Evolutionary conservation across 2,113 vertebrate genomes (phyloP), one percentile per base, ranked within the genome.

Genomic region (Tragulus kanchil): DNA sequence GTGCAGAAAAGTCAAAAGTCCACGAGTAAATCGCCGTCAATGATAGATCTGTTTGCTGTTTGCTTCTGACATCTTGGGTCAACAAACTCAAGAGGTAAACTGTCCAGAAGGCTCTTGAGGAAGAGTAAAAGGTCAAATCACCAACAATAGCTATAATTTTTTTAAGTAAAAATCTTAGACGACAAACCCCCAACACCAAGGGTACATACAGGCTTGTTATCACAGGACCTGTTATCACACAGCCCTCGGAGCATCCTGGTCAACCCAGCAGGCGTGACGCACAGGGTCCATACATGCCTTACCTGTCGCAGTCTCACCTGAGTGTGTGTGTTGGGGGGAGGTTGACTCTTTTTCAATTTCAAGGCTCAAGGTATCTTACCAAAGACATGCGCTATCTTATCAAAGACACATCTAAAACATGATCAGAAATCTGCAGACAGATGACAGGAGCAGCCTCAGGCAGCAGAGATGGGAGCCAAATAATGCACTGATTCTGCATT

Each of bases 261-360:
- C 14, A 26, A n/a, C 1, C 52, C 15, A 54, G 15, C 31, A n/a
- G 28, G 52, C 56, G 3, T 36, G 52, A 36, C 31, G 13, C 19
- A 4, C 42, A 0, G 5, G 11, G 31, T 9, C 9, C 14, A 13
- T 12, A 59, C 79, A 31, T 3, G 19, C 8, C 4, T 16, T 25
- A 16, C 2, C 45, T 90, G 5, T 59, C 45, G n/a, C 25, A 36
- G 0, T 17, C 61, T 82, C 10, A 26, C 79, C 25, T 17, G 12
- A 65, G n/a, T 23, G 10, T 21, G 23, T 23, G 11, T 77, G 23
- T 14, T 36, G 36, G 36, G 36, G 26, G 3, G 5, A 13, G 21
- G 48, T 92, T 59, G 48, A 31, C 26, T 58, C n/a, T 52, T 75
- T n/a, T n/a, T 56, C 54, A 42, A 19, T 62, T 88, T 28, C 25